A percentile compares a stretch with the other conserved stretches of the same genome.
These are phyloP conservation scores for Chesias legatella DNA, from an alignment of 2,888 invertebrate species.

Conservation along the genomic window DNA sequence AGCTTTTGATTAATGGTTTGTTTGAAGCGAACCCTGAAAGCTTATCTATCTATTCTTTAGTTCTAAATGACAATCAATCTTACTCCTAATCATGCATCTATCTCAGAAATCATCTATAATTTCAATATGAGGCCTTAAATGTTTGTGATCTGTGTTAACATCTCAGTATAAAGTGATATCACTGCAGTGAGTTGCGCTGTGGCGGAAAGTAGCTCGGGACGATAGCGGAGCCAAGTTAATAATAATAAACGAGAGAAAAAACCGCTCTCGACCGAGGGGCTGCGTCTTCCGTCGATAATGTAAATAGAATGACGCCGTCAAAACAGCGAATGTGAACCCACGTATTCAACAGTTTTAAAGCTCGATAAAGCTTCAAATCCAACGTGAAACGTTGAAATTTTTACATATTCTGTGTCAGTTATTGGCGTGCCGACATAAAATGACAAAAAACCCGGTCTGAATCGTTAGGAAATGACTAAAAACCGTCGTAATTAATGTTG, in stretches of 20 bases:
- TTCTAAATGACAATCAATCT: no score
- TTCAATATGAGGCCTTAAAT: no score
- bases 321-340: conserved; percentile 43
- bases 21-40: no score
- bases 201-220: conserved; percentile 30
- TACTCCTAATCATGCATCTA: no score
- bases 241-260: conserved; percentile 76
- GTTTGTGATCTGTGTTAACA: no score
- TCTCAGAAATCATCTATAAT: background rate
- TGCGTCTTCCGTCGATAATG: conserved; percentile 62
- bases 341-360: conserved; percentile 33
- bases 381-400: conserved; percentile 2
- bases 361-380: conserved; percentile 19
- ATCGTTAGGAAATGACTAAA: conserved; percentile 16
- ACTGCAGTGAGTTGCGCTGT: conserved; percentile 19
- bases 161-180: no score
- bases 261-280: conserved; percentile 66
- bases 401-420: conserved; percentile 19
- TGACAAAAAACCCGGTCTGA: conserved; percentile 27
- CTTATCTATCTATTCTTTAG: no score
- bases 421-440: conserved; percentile 24
- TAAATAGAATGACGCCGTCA: conserved; percentile 54
- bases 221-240: conserved; percentile 61
- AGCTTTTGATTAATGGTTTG: no score
- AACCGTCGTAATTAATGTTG: conserved; percentile 24